phyloP scores from a whole-genome alignment of 2,888 invertebrate genomes.

The Lumbricus terrestris region DNA sequence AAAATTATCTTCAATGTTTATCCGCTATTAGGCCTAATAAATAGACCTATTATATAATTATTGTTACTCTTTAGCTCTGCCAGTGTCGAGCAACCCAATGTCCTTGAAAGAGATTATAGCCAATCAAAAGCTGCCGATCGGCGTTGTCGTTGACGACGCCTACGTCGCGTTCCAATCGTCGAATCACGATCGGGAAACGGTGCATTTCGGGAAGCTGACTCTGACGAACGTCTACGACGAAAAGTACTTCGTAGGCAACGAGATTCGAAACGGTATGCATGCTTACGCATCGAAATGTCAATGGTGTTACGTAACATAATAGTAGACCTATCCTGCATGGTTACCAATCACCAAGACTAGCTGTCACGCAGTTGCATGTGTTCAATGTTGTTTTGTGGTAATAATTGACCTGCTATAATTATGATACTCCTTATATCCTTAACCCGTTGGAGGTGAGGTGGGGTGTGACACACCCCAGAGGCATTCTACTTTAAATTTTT shows the following conservation, averaged over 20 bases:
- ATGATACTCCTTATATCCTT: background rate
- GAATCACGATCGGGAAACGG: background rate
- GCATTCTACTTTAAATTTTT: too few species aligned
- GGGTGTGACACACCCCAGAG: too few species aligned
- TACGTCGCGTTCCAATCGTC: background rate
- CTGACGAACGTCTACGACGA: conserved; percentile 5
- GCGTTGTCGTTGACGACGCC: background rate
- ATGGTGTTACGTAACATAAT: too few species aligned
- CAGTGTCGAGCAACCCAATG: background rate
- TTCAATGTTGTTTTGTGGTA: background rate
- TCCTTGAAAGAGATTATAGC: background rate
- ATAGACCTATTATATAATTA: too few species aligned
- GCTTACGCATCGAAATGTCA: too few species aligned
- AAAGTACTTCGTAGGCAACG: conserved; percentile 8
- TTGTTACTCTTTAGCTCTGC: too few species aligned
- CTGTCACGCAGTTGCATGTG: background rate
- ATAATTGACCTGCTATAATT: too few species aligned
- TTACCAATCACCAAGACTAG: too few species aligned
- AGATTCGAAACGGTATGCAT: conserved; percentile 10
- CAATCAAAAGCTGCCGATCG: background rate
- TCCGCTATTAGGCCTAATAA: too few species aligned
- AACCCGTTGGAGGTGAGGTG: too few species aligned
- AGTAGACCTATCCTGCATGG: background rate
- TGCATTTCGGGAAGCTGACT: background rate
- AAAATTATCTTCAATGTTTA: too few species aligned